phyloP scores from a whole-genome alignment of 1,140 invertebrate genomes.

The Cyphomyrmex costatus region DNA sequence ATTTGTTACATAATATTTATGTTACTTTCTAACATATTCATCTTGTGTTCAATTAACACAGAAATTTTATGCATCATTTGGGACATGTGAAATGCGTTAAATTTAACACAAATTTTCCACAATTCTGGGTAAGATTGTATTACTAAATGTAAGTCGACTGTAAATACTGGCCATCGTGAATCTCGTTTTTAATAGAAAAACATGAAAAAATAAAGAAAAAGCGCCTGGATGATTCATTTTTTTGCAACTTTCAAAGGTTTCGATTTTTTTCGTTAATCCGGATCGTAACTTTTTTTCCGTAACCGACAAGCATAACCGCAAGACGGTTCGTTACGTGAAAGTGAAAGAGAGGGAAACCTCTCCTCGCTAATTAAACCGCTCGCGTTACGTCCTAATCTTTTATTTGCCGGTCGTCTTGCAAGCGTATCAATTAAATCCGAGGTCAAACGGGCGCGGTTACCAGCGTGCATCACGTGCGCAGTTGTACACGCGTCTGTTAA shows the following conservation, averaged over 20 bases:
- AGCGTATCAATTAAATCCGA: conserved; percentile 79
- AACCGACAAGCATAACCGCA: conserved; percentile 1
- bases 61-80: too few species aligned
- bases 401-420: conserved; percentile 63
- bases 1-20: too few species aligned
- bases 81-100: too few species aligned
- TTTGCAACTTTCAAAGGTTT: neutral
- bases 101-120: too few species aligned
- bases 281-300: neutral
- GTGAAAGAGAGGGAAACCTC: conserved; percentile 30
- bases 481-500: conserved; percentile 31
- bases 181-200: neutral
- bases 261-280: conserved; percentile 45
- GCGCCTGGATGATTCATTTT: neutral
- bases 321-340: conserved; percentile 57
- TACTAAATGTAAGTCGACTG: too few species aligned
- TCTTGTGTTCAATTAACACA: too few species aligned
- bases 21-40: too few species aligned
- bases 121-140: too few species aligned
- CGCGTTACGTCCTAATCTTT: conserved; percentile 56
- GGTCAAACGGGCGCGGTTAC: conserved; percentile 46
- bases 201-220: neutral
- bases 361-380: conserved; percentile 55
- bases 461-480: neutral
- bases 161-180: neutral